phyloP scores from a whole-genome alignment of 2,113 vertebrate species.

The Panthera leo region DNA sequence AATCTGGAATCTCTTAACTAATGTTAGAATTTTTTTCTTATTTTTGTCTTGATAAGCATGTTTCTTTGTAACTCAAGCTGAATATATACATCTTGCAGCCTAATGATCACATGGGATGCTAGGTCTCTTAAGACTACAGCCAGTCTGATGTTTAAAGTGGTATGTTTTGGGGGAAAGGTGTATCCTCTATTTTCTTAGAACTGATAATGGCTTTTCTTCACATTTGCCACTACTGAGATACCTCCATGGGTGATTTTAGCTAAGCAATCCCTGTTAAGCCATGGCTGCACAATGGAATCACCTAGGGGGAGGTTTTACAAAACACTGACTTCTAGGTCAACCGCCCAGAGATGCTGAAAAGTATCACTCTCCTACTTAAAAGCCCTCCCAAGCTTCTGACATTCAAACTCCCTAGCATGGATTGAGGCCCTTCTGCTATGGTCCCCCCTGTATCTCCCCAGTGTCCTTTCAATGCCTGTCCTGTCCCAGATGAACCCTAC shows the following conservation, averaged over 20 bases:
- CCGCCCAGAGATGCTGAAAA: neutral
- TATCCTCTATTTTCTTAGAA: neutral
- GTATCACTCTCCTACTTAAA: neutral
- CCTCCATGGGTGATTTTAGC: neutral
- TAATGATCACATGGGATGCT: neutral
- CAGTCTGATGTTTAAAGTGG: neutral
- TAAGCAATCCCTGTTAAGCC: neutral
- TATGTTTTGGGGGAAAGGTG: too few relatives aligned
- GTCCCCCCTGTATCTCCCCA: neutral
- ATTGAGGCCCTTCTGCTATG: neutral
- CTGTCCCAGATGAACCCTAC: neutral
- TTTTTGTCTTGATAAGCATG: neutral
- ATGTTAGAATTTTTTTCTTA: neutral
- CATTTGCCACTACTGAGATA: neutral
- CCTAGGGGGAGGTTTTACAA: neutral
- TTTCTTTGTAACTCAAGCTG: neutral
- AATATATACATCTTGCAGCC: neutral
- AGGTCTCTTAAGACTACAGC: neutral
- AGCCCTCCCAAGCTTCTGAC: neutral
- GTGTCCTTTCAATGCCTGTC: neutral
- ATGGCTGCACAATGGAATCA: neutral
- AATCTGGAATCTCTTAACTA: neutral
- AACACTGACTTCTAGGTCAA: neutral
- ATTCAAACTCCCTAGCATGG: neutral
- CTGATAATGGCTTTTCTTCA: neutral